phyloP scores from a whole-genome alignment of 1,140 invertebrate species.

The Plodia interpunctella region DNA sequence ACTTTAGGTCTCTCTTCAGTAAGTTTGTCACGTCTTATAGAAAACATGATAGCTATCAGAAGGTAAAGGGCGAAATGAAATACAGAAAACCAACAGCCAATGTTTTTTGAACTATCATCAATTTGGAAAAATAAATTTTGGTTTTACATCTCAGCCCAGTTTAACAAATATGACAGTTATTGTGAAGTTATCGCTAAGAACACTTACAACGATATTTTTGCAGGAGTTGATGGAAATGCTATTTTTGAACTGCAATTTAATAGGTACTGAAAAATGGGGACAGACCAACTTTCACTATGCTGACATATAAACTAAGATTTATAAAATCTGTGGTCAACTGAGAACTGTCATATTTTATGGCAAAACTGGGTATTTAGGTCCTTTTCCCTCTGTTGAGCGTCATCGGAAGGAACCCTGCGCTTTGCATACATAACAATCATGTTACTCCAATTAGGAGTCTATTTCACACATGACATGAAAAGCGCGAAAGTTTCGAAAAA shows the following conservation, averaged over 20 bases:
- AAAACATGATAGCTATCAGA: constrained; percentile 44
- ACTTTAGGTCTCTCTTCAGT: neutral
- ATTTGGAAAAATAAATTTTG: constrained; percentile 13
- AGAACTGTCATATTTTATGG: constrained; percentile 30
- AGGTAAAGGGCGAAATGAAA: constrained; percentile 71
- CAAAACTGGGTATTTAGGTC: constrained; percentile 43
- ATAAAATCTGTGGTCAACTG: neutral
- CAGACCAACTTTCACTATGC: neutral
- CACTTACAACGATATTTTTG: neutral
- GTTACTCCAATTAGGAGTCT: neutral
- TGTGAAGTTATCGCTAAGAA: neutral
- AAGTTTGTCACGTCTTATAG: neutral
- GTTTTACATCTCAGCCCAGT: constrained; percentile 7
- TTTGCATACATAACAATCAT: neutral
- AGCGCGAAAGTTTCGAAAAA: constrained; percentile 11
- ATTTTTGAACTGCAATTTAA: too few relatives aligned
- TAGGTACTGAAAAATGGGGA: too few relatives aligned
- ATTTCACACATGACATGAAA: neutral
- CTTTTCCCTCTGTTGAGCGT: constrained; percentile 70
- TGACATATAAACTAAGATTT: neutral
- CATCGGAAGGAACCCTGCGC: constrained; percentile 15
- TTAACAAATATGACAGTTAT: constrained; percentile 7
- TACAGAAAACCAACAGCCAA: constrained; percentile 76
- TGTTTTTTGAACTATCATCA: constrained; percentile 22
- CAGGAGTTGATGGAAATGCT: too few relatives aligned